Base-by-base conservation (phyloP, 2,113 vertebrate species). In the Corythaixoides concolor region DNA sequence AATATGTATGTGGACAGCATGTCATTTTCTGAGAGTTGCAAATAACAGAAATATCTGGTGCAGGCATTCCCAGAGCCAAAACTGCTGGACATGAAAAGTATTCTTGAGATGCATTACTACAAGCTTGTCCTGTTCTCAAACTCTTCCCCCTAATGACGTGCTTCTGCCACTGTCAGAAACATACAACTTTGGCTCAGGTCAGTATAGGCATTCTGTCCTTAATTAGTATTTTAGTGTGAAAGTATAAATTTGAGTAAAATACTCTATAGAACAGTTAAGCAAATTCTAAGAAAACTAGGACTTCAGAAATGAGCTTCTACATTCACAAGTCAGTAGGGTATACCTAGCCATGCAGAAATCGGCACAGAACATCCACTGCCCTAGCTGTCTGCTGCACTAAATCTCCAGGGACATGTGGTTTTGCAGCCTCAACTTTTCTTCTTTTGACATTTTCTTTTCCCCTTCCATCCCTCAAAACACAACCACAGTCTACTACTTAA, bases 111-210 rank as follows among this genome's bases (percentile, higher is more conserved):
- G 13, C 26, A 90, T 15, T 30, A 35, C 52, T 43, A 63, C 74
- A 78, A 28, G 41, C 37, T 43, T 73, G 62, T n/a, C 56, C n/a
- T 79, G 39, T 20, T 68, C 59, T 64, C 35, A 27, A 35, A 26
- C 33, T 77, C 53, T 22, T 30, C 6, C 24, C 5, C 1, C 2
- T 24, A 41, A 52, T 23, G 37, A 67, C 0, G 0, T 14, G 47
- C 33, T 56, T 45, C 30, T 70, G 52, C 9, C 58, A 33, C n/a
- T 37, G 20, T 0, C 26, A 33, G n/a, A 50, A 70, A 37, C 0
- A 1, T 5, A 22, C 59, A 50, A 27, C 60, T 73, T n/a, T 15
- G 5, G 12, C 32, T 13, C 14, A 5, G 47, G 50, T 58, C 50
- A 58, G 8, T 53, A 15, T 6, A 68, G 15, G 53, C 24, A 52